Evolutionary conservation across 1,140 invertebrate species (phyloP).

Genomic region (Mycetomoellerius zeteki): DNA sequence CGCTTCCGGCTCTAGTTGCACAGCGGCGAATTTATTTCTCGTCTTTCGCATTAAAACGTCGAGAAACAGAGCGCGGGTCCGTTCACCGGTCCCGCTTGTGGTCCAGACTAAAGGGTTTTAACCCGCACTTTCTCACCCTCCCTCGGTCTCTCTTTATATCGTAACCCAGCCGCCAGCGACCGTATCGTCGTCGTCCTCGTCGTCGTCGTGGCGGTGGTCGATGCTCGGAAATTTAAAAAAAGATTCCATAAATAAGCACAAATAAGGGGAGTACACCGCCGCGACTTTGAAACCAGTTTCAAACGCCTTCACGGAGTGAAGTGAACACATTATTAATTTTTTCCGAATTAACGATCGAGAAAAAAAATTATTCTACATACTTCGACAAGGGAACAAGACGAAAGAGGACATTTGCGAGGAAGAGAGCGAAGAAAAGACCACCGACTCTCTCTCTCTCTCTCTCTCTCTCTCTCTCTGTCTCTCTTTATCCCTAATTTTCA

Average conservation of each 20-base stretch:
- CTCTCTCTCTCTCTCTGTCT: not conserved
- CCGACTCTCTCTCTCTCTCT: not conserved
- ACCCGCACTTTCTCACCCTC: slow-evolving; percentile 68
- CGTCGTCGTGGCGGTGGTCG: slow-evolving; percentile 53
- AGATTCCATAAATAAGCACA: slow-evolving; percentile 54
- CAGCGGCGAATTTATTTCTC: slow-evolving; percentile 76
- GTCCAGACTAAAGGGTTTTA: slow-evolving; percentile 86
- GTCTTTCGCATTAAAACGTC: slow-evolving; percentile 79
- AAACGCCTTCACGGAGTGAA: slow-evolving; percentile 14
- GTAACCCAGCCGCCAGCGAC: slow-evolving; percentile 16
- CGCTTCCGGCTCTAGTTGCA: slow-evolving; percentile 18
- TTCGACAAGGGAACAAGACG: not conserved
- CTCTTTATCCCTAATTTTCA: not conserved
- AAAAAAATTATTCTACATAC: not conserved
- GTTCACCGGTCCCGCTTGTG: slow-evolving; percentile 70
- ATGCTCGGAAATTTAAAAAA: slow-evolving; percentile 72
- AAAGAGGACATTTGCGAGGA: not conserved
- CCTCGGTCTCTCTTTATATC: slow-evolving; percentile 56
- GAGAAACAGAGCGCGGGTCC: slow-evolving; percentile 78
- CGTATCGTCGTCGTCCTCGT: slow-evolving; percentile 45
- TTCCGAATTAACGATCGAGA: slow-evolving; percentile 27
- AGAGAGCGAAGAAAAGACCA: not conserved
- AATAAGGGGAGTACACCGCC: slow-evolving; percentile 25
- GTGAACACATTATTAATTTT: slow-evolving; percentile 43
- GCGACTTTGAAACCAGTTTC: slow-evolving; percentile 51